phyloP scores from a whole-genome alignment of 2,888 invertebrate genomes.

The Lithophane semibrunnea region DNA sequence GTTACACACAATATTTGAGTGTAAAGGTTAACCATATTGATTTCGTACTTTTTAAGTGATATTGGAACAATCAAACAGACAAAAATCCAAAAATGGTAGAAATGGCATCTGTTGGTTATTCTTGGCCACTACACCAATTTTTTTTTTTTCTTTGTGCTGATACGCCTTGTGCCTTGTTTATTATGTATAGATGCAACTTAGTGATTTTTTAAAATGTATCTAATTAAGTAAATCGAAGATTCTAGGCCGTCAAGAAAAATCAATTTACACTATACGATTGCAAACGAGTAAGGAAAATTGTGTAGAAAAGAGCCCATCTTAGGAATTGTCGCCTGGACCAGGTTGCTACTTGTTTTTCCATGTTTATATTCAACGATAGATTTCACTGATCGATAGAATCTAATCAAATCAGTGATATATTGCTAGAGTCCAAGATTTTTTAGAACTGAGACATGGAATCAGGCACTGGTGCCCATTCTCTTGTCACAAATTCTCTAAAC shows the following conservation, averaged over 20 bases:
- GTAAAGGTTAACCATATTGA: too few species aligned
- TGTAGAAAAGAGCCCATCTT: constrained; percentile 64
- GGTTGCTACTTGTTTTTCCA: constrained; percentile 53
- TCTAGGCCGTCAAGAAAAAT: constrained; percentile 30
- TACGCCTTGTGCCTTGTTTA: too few species aligned
- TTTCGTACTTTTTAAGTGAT: too few species aligned
- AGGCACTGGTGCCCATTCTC: too few species aligned
- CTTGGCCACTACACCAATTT: too few species aligned
- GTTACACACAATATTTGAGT: too few species aligned
- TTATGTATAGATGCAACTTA: too few species aligned
- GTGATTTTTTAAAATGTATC: background rate
- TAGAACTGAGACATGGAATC: background rate
- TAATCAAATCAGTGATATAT: constrained; percentile 33
- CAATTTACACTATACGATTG: constrained; percentile 25
- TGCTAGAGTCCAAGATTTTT: background rate
- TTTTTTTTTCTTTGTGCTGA: too few species aligned
- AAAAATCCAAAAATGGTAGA: too few species aligned
- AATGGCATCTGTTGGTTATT: too few species aligned
- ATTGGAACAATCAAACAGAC: too few species aligned
- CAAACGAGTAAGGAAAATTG: constrained; percentile 55
- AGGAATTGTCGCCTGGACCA: constrained; percentile 50
- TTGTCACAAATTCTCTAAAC: too few species aligned
- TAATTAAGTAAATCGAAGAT: background rate
- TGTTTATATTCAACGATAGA: constrained; percentile 50
- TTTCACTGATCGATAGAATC: constrained; percentile 54